A percentile compares a stretch with the other conserved stretches of the same genome.
These are phyloP conservation scores for Chamaea fasciata DNA, from an alignment of 2,113 vertebrate genomes.

Conservation along the genomic window DNA sequence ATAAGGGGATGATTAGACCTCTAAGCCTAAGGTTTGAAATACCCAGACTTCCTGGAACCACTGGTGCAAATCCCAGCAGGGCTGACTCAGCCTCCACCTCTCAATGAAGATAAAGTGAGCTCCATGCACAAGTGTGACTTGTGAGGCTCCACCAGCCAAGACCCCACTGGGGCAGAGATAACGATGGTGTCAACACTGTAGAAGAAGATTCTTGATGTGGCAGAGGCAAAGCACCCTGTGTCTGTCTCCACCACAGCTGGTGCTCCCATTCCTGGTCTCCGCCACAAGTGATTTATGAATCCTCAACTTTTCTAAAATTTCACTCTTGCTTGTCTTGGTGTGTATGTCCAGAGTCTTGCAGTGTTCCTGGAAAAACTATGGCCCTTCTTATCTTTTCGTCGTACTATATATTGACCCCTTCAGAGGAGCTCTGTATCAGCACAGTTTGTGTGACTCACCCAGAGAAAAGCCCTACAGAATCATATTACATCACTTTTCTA, in stretches of 20 bases:
- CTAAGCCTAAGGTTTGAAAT: constrained; percentile 65
- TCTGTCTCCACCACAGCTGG: background rate
- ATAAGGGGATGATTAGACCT: constrained; percentile 65
- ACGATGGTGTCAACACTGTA: background rate
- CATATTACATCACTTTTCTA: background rate
- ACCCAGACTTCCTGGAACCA: constrained; percentile 66
- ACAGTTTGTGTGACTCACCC: background rate
- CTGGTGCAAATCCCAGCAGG: constrained; percentile 46
- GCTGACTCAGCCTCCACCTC: constrained; percentile 42
- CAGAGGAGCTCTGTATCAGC: background rate
- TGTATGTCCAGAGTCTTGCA: background rate
- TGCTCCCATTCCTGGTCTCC: background rate
- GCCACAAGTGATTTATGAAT: background rate
- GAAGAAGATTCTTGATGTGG: background rate
- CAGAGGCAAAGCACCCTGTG: fast-evolving
- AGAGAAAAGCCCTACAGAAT: background rate
- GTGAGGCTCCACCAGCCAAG: background rate
- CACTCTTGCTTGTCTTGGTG: background rate
- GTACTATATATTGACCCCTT: background rate
- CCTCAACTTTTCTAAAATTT: background rate
- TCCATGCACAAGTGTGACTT: constrained; percentile 15
- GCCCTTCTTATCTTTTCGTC: background rate
- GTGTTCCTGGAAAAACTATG: background rate
- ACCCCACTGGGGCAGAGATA: background rate
- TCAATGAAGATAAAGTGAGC: constrained; percentile 30